Evolutionary conservation across 2,113 vertebrate genomes (phyloP).

Genomic region (Bujurquina vittata): DNA sequence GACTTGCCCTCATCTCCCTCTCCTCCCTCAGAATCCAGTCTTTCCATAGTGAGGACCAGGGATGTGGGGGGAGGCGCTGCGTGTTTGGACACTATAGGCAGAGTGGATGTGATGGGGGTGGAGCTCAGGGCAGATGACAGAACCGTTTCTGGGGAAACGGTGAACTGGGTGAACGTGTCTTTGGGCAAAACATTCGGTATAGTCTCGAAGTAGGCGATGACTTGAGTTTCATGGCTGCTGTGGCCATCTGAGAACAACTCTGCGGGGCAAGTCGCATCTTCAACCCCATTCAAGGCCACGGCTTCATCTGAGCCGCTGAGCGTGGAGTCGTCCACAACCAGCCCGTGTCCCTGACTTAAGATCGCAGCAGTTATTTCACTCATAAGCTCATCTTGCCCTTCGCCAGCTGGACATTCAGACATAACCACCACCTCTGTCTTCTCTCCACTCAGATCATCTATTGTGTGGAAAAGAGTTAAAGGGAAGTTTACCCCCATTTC

Average conservation of each 20-base stretch:
- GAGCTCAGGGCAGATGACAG: conserved; percentile 75
- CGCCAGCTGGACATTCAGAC: conserved; percentile 38
- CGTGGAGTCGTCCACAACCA: conserved; percentile 10
- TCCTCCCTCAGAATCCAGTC: conserved; percentile 35
- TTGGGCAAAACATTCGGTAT: conserved; percentile 65
- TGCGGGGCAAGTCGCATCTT: conserved; percentile 41
- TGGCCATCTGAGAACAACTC: conserved; percentile 29
- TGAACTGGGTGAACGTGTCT: neutral
- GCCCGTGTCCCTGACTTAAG: conserved; percentile 30
- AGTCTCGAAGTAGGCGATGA: conserved; percentile 79
- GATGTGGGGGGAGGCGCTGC: neutral
- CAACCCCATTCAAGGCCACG: neutral
- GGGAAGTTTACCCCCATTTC: conserved; percentile 29
- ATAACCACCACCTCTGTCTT: conserved; percentile 55
- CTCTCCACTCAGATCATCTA: conserved; percentile 28
- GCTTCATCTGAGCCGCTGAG: neutral
- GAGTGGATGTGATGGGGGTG: conserved; percentile 78
- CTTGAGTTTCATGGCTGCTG: conserved; percentile 40
- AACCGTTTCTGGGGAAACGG: conserved; percentile 69
- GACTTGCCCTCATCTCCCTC: conserved; percentile 26
- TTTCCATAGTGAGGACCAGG: conserved; percentile 47
- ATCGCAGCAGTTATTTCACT: conserved; percentile 37
- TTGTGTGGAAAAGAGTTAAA: conserved; percentile 49
- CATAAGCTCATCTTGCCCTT: conserved; percentile 43
- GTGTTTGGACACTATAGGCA: conserved; percentile 81